Base-by-base conservation (phyloP, 2,797 vertebrate species). In the Fistularia commersonii region DNA sequence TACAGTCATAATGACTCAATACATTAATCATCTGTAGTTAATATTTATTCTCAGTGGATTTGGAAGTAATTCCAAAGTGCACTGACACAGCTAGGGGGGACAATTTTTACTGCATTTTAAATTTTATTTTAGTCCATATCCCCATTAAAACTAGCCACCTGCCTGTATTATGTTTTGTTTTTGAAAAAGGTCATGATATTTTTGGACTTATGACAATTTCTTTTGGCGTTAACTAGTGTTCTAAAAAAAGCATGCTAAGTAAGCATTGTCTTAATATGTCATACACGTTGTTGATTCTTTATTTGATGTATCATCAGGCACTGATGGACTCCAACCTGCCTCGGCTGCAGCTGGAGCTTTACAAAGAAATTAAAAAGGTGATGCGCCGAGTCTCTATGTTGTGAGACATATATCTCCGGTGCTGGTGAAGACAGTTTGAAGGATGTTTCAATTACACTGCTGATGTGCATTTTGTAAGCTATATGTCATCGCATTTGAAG, bases 281-380 rank as follows among this genome's bases (percentile, higher is more conserved):
- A 8, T 11, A 43, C 3, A 43, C 9, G 15, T 48, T 48, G 6
- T 6, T 36, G 35, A 38, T 48, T 48, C 11, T 49, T 54, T 5
- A 23, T 53, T 49, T 37, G 48, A 11, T 76, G 43, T 33, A 34
- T 64, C 37, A 46, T 37, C 62, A 99, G 97, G 97, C 95, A 7
- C 87, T 99, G 85, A 99, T 98, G 95, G 97, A 99, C 72, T 97
- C 96, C 9, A 98, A 92, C 79, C 89, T 99, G 71, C 97, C 97
- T 5, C 85, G 97, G 69, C 85, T 99, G 51, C 97, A 99, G 80
- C 85, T 99, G 48, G 97, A 99, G 59, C 89, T 99, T 8, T 99
- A 99, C 76, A 99, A 99, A 89, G 97, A 99, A 82, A 96, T 99
- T 59, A 99, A 99, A 89, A 99, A 99, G 94, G 97, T 98, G 69